Base-by-base conservation (phyloP, 2,888 invertebrate genomes). In the Cantharis rufa region DNA sequence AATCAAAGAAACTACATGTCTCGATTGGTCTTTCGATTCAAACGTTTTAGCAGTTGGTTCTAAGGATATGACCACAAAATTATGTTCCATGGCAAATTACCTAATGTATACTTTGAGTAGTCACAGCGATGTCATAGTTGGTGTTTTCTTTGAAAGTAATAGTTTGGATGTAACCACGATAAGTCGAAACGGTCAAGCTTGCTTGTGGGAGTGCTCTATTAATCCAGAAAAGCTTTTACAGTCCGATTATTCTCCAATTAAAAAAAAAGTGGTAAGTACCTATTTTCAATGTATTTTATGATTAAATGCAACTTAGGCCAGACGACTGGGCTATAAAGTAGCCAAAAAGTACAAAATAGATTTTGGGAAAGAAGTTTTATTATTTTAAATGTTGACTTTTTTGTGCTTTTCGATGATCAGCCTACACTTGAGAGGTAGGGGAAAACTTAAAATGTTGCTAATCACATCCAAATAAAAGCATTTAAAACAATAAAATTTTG, bases 11-110 rank as follows among this genome's bases (percentile, higher is more conserved):
- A 94, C 96, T 0, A 94, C 95, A 0, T 96, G 94, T 85, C 85
- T 99, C 3, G 95, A 96, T 86, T 99, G 99, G 99, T 96, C 98
- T 0, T 90, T 91, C 16, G 98, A 99, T 88, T 98, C 98, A 0
- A 94, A 92, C 84, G 90, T 97, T 61, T 88, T 99, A 10, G 95
- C 96, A n/a, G 93, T 95, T 10, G 98, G 98, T 0, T 94, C 96
- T 0, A 95, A 95, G 85, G 98, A 99, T 88, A 96, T 94, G 85
- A 91, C 94, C n/a, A 94, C 94, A 0, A 93, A 94, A 86, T 90
- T 99, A 64, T 96, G 95, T 86, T 93, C 94, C 0, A 88, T 97
- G 0, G 84, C n/a, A 18, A 97, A 98, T 86, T 92, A 98, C 75
- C 92, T 92, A 71, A 92, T 93, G 79, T 94, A 93, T 83, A 91